Base-by-base conservation (phyloP, 1,140 invertebrate species). In the Drosophila fuyamai region DNA sequence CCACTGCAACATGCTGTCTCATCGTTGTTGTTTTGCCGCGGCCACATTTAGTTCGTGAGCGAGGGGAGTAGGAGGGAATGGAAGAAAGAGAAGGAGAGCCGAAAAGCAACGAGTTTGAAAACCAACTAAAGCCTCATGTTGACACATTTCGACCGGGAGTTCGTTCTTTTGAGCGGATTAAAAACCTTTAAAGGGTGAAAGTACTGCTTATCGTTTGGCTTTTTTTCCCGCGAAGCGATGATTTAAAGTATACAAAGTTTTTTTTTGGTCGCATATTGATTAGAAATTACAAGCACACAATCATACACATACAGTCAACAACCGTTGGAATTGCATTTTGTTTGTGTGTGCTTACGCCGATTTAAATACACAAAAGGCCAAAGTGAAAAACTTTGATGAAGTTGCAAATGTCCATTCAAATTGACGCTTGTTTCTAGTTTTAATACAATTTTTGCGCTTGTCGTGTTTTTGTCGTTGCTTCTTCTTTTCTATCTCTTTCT, bases 391-490 rank as follows among this genome's bases (percentile, higher is more conserved):
- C 56, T 83, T 83, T 86, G 75, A 88, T 77, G 73, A 77, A 76
- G 60, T 80, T 76, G 62, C 66, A 46, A 61, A 66, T 81, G 79
- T 83, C 81, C 57, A 70, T 89, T 81, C 68, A 81, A 89, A 89
- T 89, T 89, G 85, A 76, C 43, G 80, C 84, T 90, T 90, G 84
- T 89, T 89, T 81, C 81, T 90, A 89, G 84, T 83, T 84, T 88
- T 88, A 78, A 83, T 83, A 88, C 82, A 86, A 81, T 79, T 79
- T 79, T 77, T 77, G 65, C 79, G 83, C 83, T 88, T 89, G 85
- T 89, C 84, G 82, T 89, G 81, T 84, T 89, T 80, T 89, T 82
- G 80, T 80, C 84, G 73, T 59, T 80, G 57, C 48, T 61, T 61
- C 48, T 12, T 51, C 48, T 35, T 18, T 10, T 47, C 44, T 23